Percentiles rank a stretch among this genome's conserved stretches.
phyloP scores from a whole-genome alignment of 2,797 vertebrate species.

The Calcarius lapponicus region DNA sequence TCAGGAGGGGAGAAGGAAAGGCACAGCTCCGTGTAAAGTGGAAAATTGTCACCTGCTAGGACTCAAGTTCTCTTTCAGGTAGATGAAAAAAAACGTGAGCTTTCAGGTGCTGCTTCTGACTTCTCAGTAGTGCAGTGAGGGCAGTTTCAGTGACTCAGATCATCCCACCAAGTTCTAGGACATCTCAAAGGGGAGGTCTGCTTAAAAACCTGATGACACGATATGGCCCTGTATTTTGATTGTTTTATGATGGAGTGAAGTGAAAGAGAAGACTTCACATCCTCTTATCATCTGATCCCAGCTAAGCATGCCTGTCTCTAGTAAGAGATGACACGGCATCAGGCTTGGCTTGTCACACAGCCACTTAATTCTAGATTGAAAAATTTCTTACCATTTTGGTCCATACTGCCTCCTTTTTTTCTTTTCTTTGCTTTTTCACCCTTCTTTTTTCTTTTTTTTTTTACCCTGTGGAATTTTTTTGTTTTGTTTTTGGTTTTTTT shows the following conservation, averaged over 20 bases:
- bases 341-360: neutral
- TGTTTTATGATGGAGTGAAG: conserved; percentile 40
- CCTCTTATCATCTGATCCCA: conserved; percentile 25
- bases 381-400: conserved; percentile 42
- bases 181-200: conserved; percentile 6
- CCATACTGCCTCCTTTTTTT: conserved; percentile 16
- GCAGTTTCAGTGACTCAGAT: conserved; percentile 39
- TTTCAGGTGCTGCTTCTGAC: conserved; percentile 18
- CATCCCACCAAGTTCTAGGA: neutral
- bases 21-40: neutral
- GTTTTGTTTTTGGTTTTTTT: neutral
- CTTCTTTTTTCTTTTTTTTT: neutral
- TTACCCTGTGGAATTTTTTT: neutral
- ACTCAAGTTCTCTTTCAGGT: conserved; percentile 9
- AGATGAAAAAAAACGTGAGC: conserved; percentile 37
- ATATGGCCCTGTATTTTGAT: conserved; percentile 1
- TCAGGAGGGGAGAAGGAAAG: neutral
- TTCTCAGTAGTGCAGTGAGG: conserved; percentile 29
- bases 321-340: neutral
- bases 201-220: conserved; percentile 1
- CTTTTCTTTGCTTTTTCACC: neutral
- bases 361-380: neutral
- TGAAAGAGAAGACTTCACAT: conserved; percentile 36
- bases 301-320: neutral
- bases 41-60: neutral